Percentiles rank a stretch among this genome's conserved stretches.
phyloP scores from a whole-genome alignment of 1,140 invertebrate species.

The Dendroctonus valens region DNA sequence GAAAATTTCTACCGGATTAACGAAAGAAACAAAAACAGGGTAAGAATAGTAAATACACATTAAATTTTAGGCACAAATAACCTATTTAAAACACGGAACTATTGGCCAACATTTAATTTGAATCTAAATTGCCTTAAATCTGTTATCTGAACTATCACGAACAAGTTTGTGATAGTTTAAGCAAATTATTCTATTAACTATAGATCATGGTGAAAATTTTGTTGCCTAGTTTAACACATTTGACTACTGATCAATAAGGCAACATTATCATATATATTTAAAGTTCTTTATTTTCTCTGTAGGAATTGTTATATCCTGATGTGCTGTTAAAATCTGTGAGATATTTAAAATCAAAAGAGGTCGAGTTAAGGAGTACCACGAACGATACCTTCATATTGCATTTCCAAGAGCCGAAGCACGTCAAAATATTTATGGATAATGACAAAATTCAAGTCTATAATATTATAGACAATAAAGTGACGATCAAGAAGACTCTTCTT shows the following conservation, averaged over 20 bases:
- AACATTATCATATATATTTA: neutral
- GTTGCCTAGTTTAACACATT: no score
- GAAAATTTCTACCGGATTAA: constrained; percentile 28
- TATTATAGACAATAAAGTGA: constrained; percentile 23
- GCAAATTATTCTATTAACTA: no score
- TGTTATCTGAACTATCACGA: no score
- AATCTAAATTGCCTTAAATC: no score
- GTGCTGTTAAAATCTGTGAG: constrained; percentile 23
- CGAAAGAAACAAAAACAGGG: constrained; percentile 13
- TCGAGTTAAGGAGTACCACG: constrained; percentile 30
- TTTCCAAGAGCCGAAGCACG: constrained; percentile 28
- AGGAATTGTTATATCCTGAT: constrained; percentile 23
- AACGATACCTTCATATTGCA: constrained; percentile 22
- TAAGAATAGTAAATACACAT: constrained; percentile 1
- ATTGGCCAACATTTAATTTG: no score
- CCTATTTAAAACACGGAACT: no score
- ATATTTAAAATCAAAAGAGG: constrained; percentile 29
- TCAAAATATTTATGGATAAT: constrained; percentile 34
- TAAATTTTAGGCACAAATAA: no score
- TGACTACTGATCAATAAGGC: no score
- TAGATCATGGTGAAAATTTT: no score
- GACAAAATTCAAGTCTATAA: constrained; percentile 26
- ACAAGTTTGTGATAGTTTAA: no score
- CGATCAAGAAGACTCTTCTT: constrained; percentile 28
- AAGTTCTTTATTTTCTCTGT: neutral